These are phyloP conservation scores for Rhinophrynus dorsalis DNA, from an alignment of 2,797 vertebrate genomes.

Conservation along the genomic window DNA sequence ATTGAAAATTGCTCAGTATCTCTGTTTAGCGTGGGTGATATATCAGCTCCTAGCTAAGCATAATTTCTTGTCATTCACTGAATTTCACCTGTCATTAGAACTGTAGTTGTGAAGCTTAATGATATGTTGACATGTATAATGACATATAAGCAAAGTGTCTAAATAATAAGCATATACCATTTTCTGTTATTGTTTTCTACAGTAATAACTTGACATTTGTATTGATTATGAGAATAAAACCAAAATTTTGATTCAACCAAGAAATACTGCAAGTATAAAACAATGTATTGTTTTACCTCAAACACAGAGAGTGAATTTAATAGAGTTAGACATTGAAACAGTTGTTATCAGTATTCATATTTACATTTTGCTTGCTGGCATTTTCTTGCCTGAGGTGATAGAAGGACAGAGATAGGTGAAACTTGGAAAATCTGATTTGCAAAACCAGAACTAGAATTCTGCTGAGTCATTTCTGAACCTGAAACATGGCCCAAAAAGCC, in stretches of 20 bases:
- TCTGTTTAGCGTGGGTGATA: conserved; percentile 27
- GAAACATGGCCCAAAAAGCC: too few relatives aligned
- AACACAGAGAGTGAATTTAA: not conserved
- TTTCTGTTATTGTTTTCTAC: not conserved
- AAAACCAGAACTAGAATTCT: not conserved
- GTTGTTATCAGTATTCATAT: not conserved
- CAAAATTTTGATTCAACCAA: not conserved
- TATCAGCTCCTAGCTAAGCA: conserved; percentile 20
- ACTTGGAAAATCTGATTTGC: not conserved
- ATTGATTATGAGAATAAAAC: conserved; percentile 8
- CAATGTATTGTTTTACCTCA: not conserved
- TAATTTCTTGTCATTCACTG: conserved; percentile 37
- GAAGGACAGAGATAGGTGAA: not conserved
- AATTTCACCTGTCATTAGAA: conserved; percentile 32
- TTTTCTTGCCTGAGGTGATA: not conserved
- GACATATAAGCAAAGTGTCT: conserved; percentile 26
- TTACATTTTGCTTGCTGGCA: conserved; percentile 4
- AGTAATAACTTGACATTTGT: conserved; percentile 21
- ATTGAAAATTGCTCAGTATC: conserved; percentile 14
- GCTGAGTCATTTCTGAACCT: too few relatives aligned
- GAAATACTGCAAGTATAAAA: not conserved
- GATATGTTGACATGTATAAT: conserved; percentile 41
- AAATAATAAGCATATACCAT: conserved; percentile 35
- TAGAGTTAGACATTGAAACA: not conserved
- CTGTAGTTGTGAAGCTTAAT: conserved; percentile 35